A percentile compares a stretch with the other conserved stretches of the same genome.
Conservation (phyloP, 2,797 vertebrate species). For the Cottoperca gobio region DNA sequence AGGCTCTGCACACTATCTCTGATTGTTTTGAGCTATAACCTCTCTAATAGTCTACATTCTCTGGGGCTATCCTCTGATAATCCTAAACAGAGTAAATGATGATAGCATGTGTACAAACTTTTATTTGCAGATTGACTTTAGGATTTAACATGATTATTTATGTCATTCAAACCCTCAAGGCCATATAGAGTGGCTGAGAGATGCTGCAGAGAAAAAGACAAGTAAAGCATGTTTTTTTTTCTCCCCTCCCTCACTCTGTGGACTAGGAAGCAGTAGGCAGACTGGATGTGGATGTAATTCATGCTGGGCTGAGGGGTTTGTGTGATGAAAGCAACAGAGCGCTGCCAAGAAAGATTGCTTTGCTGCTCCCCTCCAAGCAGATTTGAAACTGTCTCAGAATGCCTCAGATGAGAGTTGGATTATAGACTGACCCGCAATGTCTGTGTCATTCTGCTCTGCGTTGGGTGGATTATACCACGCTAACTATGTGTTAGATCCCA, state of each 20-base stretch:
- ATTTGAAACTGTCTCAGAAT: constrained; percentile 98
- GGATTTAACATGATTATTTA: constrained; percentile 81
- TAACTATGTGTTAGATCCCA: constrained; percentile 95
- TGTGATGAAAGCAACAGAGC: constrained; percentile 99
- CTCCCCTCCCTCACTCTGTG: constrained; percentile 80
- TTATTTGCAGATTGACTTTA: constrained; percentile 81
- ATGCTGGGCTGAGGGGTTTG: constrained; percentile 98
- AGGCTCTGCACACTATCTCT: constrained; percentile 38
- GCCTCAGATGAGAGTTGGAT: constrained; percentile 99
- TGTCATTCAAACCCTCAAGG: constrained; percentile 82
- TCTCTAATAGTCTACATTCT: constrained; percentile 68
- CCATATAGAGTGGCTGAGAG: constrained; percentile 66
- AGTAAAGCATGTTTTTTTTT: constrained; percentile 86
- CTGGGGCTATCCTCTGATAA: constrained; percentile 73
- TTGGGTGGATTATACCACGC: constrained; percentile 96
- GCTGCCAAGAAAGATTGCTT: constrained; percentile 99
- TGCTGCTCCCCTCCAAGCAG: constrained; percentile 99
- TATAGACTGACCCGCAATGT: constrained; percentile 99
- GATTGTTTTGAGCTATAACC: constrained; percentile 71
- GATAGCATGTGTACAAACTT: constrained; percentile 72
- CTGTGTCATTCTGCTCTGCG: constrained; percentile 98
- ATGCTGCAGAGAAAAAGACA: constrained; percentile 84
- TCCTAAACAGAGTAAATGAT: constrained; percentile 73
- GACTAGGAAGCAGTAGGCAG: constrained; percentile 91
- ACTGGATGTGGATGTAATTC: constrained; percentile 99